Base-by-base conservation (phyloP, 2,797 vertebrate species). In the Peromyscus eremicus region DNA sequence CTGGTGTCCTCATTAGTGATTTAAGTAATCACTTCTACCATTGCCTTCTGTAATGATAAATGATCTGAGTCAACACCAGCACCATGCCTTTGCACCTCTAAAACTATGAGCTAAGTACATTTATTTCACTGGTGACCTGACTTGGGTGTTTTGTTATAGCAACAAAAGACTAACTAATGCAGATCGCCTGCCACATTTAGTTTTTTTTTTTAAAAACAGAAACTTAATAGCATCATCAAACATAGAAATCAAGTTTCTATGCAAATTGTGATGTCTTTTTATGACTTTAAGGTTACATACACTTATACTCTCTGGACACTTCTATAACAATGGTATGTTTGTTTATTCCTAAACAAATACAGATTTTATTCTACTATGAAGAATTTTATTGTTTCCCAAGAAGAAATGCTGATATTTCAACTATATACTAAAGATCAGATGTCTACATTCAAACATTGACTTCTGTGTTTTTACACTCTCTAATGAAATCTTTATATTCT, bases 381-480 rank as follows among this genome's bases (percentile, higher is more conserved):
- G 40, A 55, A 52, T 92, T 77, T 94, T 89, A 91, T 17, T 91
- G 43, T 87, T 81, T 91, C 9, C 6, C 64, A 92, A 86, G 62
- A 32, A 81, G 4, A 88, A 2, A 1, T 1, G 23, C 68, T 89
- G 71, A 29, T 91, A 89, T 76, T 75, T 84, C 81, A 92, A 86
- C 32, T 92, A 37, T 57, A 85, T 10, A 64, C 49, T 37, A 23
- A 95, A 92, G 21, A 88, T 60, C 29, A 96, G 27, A 88, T 37
- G 57, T 11, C 73, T 64, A 71, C 43, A 25, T 88, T 93, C 27
- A 96, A 90, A 81, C 3, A 87, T 27, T 55, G 8, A 1, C 32
- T 52, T 92, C 43, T 55, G 19, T 84, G 96, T 79, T 95, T 95
- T 93, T 81, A 62, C 0, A 87, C 34, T 6, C 84, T 13, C 27